phyloP scores from a whole-genome alignment of 2,113 vertebrate genomes.

The Corythornis cristatus region DNA sequence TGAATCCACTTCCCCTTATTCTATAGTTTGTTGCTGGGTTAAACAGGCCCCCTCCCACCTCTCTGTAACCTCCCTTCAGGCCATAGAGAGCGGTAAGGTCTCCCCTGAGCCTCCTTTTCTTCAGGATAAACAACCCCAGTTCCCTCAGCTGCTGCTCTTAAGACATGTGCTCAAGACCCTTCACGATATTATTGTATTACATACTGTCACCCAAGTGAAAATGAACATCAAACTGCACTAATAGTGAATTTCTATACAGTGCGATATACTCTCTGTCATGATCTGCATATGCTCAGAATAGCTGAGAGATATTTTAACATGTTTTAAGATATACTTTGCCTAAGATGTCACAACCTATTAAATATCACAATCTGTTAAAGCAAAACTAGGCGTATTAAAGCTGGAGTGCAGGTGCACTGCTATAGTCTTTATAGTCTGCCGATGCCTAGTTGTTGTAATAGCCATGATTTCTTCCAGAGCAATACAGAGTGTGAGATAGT shows the following conservation, averaged over 20 bases:
- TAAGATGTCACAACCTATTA: neutral
- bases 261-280: neutral
- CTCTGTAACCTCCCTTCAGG: no score
- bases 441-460: neutral
- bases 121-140: no score
- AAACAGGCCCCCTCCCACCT: no score
- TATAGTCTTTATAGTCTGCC: neutral
- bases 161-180: no score
- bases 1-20: no score
- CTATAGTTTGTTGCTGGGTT: no score
- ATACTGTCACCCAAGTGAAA: neutral
- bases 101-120: no score
- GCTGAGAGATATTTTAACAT: neutral
- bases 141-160: no score
- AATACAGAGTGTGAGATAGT: neutral
- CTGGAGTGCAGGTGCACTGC: neutral
- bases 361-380: neutral
- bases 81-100: no score
- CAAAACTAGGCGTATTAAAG: neutral
- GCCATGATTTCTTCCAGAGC: neutral
- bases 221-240: neutral
- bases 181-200: neutral
- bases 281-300: neutral
- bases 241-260: neutral
- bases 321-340: neutral